Evolutionary conservation across 1,140 invertebrate species (phyloP).

Genomic region (Zaprionus ghesquierei): DNA sequence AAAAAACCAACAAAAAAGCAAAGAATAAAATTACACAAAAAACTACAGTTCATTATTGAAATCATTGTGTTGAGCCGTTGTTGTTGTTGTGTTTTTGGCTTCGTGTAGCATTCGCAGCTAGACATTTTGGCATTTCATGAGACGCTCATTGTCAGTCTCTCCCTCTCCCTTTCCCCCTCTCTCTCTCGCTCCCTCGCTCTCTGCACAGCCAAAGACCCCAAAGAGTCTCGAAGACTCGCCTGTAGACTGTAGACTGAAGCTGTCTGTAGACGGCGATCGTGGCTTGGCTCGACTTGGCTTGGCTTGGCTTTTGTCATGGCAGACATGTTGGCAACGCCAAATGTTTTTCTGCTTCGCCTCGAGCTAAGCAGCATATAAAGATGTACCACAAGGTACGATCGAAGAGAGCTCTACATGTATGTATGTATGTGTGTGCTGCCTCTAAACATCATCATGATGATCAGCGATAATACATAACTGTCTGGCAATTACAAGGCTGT

Average conservation of each 20-base stretch:
- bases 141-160: conserved; percentile 59
- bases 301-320: conserved; percentile 71
- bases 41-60: conserved; percentile 73
- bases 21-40: conserved; percentile 22
- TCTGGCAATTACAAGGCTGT: conserved; percentile 34
- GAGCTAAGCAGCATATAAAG: conserved; percentile 56
- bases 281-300: not conserved
- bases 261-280: conserved; percentile 4
- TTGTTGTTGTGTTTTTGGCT: conserved; percentile 32
- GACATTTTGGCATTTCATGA: conserved; percentile 79
- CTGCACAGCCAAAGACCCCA: not conserved
- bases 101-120: conserved; percentile 70
- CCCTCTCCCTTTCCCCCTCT: conserved; percentile 3
- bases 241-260: conserved; percentile 1
- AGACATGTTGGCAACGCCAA: conserved; percentile 79
- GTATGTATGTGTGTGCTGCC: conserved; percentile 12
- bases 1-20: conserved; percentile 20
- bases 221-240: not conserved
- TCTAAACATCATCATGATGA: conserved; percentile 36
- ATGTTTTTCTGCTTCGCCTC: conserved; percentile 66
- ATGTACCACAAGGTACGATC: conserved; percentile 54
- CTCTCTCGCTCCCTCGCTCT: conserved; percentile 11
- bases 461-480: conserved; percentile 26
- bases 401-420: no score
- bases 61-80: conserved; percentile 57